Base-by-base conservation (phyloP, 2,888 invertebrate species). In the Alloscopus bannaensis region DNA sequence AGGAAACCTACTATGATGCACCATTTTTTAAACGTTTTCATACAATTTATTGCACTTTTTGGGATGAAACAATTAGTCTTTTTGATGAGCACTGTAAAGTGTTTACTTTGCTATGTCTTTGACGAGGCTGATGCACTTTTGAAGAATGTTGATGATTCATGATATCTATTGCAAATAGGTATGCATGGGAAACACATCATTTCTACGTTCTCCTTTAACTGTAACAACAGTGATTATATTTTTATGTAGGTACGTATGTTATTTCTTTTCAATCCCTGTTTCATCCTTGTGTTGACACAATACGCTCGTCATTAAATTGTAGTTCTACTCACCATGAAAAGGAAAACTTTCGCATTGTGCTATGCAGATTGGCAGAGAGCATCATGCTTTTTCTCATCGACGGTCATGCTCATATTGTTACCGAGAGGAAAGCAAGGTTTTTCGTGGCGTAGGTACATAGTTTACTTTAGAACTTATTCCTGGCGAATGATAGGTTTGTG, bases 271-370 rank as follows among this genome's bases (percentile, higher is more conserved):
- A 52, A n/a, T n/a, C n/a, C n/a, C 3, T 52, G 52, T 20, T 11
- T 18, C 13, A 45, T 45, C 4, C 24, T 6, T 3, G 22, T 52
- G 52, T 52, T n/a, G n/a, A n/a, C n/a, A n/a, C n/a, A n/a, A n/a
- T n/a, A n/a, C 52, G 24, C 52, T 52, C 8, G 22, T 52, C 52
- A 52, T 52, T 52, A 52, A 52, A 52, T 52, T 52, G 20, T 24
- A 52, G 52, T 52, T 36, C 13, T 52, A 16, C 52, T 52, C 52
- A 20, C 52, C 52, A 52, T 24, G 24, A 52, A 52, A 36, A 13
- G 36, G 36, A 36, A 36, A 36, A 52, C 52, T 52, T 52, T 52
- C 52, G 52, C 24, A 16, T 52, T 45, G 24, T 16, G 52, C 24
- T 52, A 52, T 22, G 20, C 52, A 45, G 36, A 36, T 6, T 36